A percentile compares a stretch with the other conserved stretches of the same genome.
phyloP scores from a whole-genome alignment of 2,888 invertebrate species.

The Ormyrus pomaceus region DNA sequence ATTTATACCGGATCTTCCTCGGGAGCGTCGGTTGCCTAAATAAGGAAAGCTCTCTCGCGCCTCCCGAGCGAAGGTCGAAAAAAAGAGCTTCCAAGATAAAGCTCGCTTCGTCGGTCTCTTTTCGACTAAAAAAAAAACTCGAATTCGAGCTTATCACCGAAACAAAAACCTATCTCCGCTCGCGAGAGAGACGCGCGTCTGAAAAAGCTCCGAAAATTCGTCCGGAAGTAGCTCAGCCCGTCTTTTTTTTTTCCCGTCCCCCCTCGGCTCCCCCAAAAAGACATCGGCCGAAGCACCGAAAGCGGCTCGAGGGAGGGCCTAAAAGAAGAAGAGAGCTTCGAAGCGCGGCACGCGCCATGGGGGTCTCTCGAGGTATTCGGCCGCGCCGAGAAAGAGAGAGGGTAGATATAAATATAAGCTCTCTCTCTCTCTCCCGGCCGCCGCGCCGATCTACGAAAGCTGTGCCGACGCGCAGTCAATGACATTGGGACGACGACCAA shows the following conservation, averaged over 20 bases:
- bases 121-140: no score
- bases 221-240: no score
- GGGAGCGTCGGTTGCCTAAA: not conserved
- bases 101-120: no score
- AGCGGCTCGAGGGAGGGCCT: not conserved
- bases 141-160: no score
- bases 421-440: not conserved
- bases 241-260: no score
- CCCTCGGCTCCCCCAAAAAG: no score
- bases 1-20: no score
- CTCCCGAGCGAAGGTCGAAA: no score
- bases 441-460: slow-evolving; percentile 1
- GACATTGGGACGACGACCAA: slow-evolving; percentile 40
- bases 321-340: slow-evolving; percentile 26
- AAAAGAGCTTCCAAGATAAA: no score
- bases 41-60: not conserved
- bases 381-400: slow-evolving; percentile 2
- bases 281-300: not conserved
- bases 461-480: slow-evolving; percentile 32
- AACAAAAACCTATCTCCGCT: no score
- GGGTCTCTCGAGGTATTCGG: slow-evolving; percentile 55
- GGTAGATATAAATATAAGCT: slow-evolving; percentile 49
- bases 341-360: slow-evolving; percentile 57
- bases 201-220: no score
- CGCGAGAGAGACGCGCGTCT: no score